phyloP scores from a whole-genome alignment of 2,113 vertebrate species.

The Mohoua ochrocephala region DNA sequence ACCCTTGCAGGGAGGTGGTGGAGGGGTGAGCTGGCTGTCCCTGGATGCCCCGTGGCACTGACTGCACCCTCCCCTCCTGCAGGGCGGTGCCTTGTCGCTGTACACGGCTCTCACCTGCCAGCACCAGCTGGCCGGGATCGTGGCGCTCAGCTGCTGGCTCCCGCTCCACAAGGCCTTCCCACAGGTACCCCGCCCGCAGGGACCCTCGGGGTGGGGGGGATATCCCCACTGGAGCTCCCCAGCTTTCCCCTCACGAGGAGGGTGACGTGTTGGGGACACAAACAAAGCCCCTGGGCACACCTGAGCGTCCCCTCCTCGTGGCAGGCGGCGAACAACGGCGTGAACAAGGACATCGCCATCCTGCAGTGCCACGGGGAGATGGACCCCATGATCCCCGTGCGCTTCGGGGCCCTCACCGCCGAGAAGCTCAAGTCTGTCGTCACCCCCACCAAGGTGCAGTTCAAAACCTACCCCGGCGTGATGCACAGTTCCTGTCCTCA shows the following conservation, averaged over 20 bases:
- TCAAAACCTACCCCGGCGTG: slow-evolving; percentile 87
- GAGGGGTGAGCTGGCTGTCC: neutral
- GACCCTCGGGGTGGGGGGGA: fast-evolving
- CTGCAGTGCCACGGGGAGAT: slow-evolving; percentile 94
- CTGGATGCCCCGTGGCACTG: fast-evolving
- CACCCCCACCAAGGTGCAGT: slow-evolving; percentile 83
- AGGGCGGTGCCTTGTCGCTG: slow-evolving; percentile 95
- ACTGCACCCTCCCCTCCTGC: neutral
- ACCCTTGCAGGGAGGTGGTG: neutral
- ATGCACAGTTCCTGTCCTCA: slow-evolving; percentile 89
- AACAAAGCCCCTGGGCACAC: neutral
- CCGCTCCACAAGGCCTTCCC: slow-evolving; percentile 93
- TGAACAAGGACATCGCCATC: slow-evolving; percentile 87
- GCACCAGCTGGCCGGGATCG: slow-evolving; percentile 90
- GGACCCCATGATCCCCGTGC: slow-evolving; percentile 88
- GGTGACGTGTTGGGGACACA: fast-evolving
- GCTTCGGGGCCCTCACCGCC: slow-evolving; percentile 87
- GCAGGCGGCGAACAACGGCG: slow-evolving; percentile 83
- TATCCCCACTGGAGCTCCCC: neutral
- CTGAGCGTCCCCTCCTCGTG: neutral
- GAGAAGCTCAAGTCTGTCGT: slow-evolving; percentile 89
- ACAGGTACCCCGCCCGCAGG: slow-evolving; percentile 68
- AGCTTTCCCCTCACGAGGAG: fast-evolving
- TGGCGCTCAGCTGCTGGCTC: slow-evolving; percentile 96
- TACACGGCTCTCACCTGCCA: slow-evolving; percentile 95